These are phyloP conservation scores for Drosophila nigritarsus DNA, from an alignment of 2,888 invertebrate genomes.

Conservation along the genomic window DNA sequence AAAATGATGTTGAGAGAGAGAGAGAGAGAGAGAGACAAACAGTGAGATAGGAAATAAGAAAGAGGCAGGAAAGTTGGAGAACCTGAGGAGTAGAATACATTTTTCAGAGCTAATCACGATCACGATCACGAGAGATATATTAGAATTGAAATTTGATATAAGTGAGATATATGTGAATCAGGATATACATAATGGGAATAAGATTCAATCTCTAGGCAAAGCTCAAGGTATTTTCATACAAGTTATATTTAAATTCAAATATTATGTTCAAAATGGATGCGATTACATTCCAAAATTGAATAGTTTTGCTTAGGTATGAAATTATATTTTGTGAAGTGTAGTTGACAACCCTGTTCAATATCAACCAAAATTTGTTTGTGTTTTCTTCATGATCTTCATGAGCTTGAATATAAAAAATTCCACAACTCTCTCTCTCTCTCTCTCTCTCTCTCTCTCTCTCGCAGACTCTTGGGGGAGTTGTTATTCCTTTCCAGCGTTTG, in stretches of 20 bases:
- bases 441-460: background rate
- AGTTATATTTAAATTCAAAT: background rate
- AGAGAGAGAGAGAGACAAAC: too few relatives aligned
- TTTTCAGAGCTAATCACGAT: background rate
- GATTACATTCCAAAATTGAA: background rate
- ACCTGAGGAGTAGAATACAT: background rate
- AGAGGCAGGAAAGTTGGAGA: background rate
- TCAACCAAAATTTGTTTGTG: background rate
- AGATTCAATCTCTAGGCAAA: background rate
- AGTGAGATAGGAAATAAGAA: background rate
- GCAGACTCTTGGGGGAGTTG: background rate
- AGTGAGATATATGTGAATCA: background rate
- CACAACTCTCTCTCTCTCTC: background rate
- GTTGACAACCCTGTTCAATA: background rate
- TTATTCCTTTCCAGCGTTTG: conserved; percentile 13
- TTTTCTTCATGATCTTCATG: conserved; percentile 13
- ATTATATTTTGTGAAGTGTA: background rate
- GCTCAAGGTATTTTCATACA: background rate
- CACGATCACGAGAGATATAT: too few relatives aligned
- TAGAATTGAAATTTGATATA: background rate
- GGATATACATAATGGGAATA: background rate
- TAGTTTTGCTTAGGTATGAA: background rate
- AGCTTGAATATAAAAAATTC: conserved; percentile 5
- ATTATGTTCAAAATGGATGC: background rate
- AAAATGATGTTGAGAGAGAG: background rate